Evolutionary conservation across 1,140 invertebrate species (phyloP).

Genomic region (Globodera rostochiensis): DNA sequence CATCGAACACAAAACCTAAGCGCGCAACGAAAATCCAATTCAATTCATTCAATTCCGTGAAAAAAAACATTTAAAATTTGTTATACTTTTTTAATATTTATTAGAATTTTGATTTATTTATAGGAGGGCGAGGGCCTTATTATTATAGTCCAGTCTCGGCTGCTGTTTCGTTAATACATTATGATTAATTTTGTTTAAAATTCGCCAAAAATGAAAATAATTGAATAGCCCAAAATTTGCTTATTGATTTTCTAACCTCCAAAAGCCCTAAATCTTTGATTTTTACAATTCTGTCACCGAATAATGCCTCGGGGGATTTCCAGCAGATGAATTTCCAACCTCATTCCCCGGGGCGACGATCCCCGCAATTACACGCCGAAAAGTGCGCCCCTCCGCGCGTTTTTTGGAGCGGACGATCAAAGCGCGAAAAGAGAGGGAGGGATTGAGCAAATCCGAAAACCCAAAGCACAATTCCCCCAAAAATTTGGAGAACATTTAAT

Average conservation of each 20-base stretch:
- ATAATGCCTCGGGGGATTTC: slow-evolving; percentile 1
- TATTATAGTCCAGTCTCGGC: too few relatives aligned
- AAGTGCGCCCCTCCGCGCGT: not conserved
- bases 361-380: not conserved
- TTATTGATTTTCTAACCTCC: not conserved
- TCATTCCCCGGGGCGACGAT: not conserved
- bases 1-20: not conserved
- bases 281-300: not conserved
- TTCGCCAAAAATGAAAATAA: too few relatives aligned
- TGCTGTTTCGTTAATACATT: too few relatives aligned
- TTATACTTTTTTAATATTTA: too few relatives aligned
- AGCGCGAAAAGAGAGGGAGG: not conserved
- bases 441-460: slow-evolving; percentile 3
- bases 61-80: too few relatives aligned
- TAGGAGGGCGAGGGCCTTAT: too few relatives aligned
- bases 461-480: not conserved
- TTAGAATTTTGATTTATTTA: too few relatives aligned
- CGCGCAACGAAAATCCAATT: not conserved
- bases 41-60: too few relatives aligned
- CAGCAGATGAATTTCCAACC: not conserved
- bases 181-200: too few relatives aligned
- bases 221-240: too few relatives aligned
- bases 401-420: not conserved
- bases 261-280: not conserved
- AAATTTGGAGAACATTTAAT: too few relatives aligned